Conservation (phyloP, 2,797 vertebrate genomes). For the Thalassophryne amazonica region DNA sequence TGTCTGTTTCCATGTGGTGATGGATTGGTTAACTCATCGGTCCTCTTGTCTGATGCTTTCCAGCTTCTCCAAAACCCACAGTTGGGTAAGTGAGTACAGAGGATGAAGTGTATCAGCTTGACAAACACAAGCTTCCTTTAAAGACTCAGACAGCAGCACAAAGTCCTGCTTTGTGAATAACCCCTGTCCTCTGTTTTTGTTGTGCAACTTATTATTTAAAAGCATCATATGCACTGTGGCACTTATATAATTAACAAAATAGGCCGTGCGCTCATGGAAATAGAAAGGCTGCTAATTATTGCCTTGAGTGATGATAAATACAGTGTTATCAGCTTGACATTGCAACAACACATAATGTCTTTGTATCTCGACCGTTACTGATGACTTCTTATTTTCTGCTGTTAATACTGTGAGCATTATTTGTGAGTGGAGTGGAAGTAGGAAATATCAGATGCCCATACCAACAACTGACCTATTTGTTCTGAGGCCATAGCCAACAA, state of each 20-base stretch:
- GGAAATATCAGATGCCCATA: slow-evolving; percentile 31
- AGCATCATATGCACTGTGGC: not conserved
- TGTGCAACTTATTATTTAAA: not conserved
- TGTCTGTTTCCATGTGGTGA: too few species aligned
- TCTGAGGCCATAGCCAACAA: slow-evolving; percentile 20
- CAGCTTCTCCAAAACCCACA: too few species aligned
- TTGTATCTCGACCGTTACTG: slow-evolving; percentile 23
- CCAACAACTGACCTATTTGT: slow-evolving; percentile 22
- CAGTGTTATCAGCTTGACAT: slow-evolving; percentile 31
- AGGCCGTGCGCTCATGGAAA: not conserved
- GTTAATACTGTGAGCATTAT: slow-evolving; percentile 4
- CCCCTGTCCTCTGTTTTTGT: not conserved
- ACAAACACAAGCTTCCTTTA: too few species aligned
- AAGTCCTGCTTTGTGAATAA: not conserved
- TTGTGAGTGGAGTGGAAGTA: slow-evolving; percentile 2
- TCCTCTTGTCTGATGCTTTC: too few species aligned
- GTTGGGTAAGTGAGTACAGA: too few species aligned
- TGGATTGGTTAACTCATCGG: too few species aligned
- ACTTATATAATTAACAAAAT: too few species aligned
- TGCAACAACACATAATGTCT: slow-evolving; percentile 25
- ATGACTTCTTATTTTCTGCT: slow-evolving; percentile 23
- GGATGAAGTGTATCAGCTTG: too few species aligned
- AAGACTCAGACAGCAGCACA: not conserved
- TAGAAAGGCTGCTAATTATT: slow-evolving; percentile 21
- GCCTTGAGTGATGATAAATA: slow-evolving; percentile 22